Conservation (phyloP, 2,888 invertebrate genomes). For the Dynastes hyllus region DNA sequence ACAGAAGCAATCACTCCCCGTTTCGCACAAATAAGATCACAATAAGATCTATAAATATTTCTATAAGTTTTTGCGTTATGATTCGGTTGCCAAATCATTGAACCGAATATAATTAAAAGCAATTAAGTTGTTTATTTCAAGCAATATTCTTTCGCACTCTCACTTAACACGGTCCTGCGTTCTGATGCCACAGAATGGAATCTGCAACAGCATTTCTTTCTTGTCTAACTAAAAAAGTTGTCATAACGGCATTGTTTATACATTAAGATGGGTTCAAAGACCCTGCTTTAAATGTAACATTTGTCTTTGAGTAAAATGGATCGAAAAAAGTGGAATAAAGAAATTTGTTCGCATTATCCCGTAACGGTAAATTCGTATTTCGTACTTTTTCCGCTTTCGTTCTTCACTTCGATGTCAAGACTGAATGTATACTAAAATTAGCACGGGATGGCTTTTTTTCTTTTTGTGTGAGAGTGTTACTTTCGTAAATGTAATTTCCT, state of each 20-base stretch:
- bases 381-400: constrained; percentile 19
- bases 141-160: neutral
- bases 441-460: neutral
- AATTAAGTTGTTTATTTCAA: too few relatives aligned
- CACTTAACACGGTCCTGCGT: constrained; percentile 20
- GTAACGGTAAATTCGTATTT: constrained; percentile 28
- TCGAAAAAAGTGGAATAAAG: constrained; percentile 28
- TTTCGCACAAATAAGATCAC: too few relatives aligned
- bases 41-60: too few relatives aligned
- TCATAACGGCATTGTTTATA: constrained; percentile 58
- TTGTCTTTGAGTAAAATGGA: constrained; percentile 48
- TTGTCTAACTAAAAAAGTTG: constrained; percentile 56
- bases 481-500: too few relatives aligned
- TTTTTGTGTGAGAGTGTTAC: too few relatives aligned
- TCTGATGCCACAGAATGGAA: constrained; percentile 48
- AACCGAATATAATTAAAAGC: too few relatives aligned
- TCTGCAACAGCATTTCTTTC: constrained; percentile 54
- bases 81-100: too few relatives aligned
- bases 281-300: constrained; percentile 53
- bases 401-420: neutral
- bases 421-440: constrained; percentile 17
- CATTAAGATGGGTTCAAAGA: constrained; percentile 56
- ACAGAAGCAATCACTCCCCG: too few relatives aligned
- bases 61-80: too few relatives aligned
- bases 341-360: constrained; percentile 45